Evolutionary conservation across 1,140 invertebrate genomes (phyloP).

Genomic region (Holotrichia oblita): DNA sequence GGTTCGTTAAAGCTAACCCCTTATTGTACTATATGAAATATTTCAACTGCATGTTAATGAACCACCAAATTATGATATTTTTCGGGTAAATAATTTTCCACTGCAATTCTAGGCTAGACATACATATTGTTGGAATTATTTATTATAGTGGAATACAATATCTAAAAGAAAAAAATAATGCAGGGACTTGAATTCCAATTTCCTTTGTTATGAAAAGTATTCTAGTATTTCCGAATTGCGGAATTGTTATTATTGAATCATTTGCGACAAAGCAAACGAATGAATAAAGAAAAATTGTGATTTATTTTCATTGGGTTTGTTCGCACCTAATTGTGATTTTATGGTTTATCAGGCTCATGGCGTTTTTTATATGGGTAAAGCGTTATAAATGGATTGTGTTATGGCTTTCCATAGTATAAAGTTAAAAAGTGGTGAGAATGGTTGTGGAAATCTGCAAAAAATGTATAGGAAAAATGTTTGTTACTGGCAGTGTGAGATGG

Average conservation of each 20-base stretch:
- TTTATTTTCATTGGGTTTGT: constrained; percentile 36
- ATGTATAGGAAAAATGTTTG: constrained; percentile 45
- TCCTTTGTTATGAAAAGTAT: background rate
- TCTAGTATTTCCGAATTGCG: background rate
- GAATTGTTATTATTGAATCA: background rate
- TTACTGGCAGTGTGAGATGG: constrained; percentile 42
- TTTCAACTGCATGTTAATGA: too few species aligned
- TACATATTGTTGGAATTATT: too few species aligned
- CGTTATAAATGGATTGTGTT: constrained; percentile 53
- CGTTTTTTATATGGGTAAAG: constrained; percentile 61
- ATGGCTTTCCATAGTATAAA: constrained; percentile 46
- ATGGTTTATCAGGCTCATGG: constrained; percentile 63
- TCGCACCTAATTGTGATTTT: constrained; percentile 50
- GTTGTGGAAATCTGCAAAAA: constrained; percentile 41
- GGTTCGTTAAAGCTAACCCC: too few species aligned
- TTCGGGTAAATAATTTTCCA: too few species aligned
- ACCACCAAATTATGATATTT: too few species aligned
- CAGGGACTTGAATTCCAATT: background rate
- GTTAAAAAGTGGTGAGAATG: constrained; percentile 41
- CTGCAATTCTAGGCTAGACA: too few species aligned
- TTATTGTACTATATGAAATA: too few species aligned
- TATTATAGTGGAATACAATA: too few species aligned
- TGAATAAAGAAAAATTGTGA: constrained; percentile 21
- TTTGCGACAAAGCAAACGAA: constrained; percentile 2
- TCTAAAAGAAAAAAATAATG: background rate